Evolutionary conservation across 2,797 vertebrate species (phyloP).

Genomic region (Thamnophis elegans): DNA sequence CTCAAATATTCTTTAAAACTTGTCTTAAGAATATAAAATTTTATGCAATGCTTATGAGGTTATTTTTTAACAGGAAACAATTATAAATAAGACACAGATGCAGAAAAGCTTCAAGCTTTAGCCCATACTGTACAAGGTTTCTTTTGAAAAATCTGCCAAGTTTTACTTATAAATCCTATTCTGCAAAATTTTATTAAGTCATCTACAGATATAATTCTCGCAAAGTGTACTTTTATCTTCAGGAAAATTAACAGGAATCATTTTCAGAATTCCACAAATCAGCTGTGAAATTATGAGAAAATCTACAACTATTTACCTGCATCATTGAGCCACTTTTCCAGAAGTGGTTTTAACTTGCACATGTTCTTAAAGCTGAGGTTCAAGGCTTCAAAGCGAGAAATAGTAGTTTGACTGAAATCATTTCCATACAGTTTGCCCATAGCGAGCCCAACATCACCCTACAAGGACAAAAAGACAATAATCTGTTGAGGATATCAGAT

Average conservation of each 20-base stretch:
- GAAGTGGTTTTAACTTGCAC: constrained; percentile 99
- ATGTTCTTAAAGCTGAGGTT: constrained; percentile 99
- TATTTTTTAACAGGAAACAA: neutral
- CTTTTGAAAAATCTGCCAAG: neutral
- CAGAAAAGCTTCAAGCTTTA: neutral
- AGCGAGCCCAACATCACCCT: constrained; percentile 90
- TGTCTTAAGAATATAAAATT: neutral
- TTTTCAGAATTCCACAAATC: constrained; percentile 33
- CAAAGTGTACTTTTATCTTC: constrained; percentile 26
- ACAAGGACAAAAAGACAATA: constrained; percentile 58
- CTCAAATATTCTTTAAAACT: neutral
- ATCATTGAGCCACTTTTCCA: constrained; percentile 99
- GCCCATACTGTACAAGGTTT: neutral
- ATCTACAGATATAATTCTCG: constrained; percentile 39
- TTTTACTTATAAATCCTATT: neutral
- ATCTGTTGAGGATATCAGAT: constrained; percentile 22
- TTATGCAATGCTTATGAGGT: neutral
- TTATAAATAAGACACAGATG: neutral
- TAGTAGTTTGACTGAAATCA: constrained; percentile 99
- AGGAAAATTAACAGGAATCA: constrained; percentile 4
- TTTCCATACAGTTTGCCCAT: constrained; percentile 99
- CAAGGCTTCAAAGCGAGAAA: constrained; percentile 99
- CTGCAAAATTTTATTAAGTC: constrained; percentile 5
- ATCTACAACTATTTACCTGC: constrained; percentile 82
- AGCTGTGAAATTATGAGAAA: constrained; percentile 41